Evolutionary conservation across 2,797 vertebrate species (phyloP), one percentile per base, ranked within the genome.

Genomic region (Poecilia velifera): DNA sequence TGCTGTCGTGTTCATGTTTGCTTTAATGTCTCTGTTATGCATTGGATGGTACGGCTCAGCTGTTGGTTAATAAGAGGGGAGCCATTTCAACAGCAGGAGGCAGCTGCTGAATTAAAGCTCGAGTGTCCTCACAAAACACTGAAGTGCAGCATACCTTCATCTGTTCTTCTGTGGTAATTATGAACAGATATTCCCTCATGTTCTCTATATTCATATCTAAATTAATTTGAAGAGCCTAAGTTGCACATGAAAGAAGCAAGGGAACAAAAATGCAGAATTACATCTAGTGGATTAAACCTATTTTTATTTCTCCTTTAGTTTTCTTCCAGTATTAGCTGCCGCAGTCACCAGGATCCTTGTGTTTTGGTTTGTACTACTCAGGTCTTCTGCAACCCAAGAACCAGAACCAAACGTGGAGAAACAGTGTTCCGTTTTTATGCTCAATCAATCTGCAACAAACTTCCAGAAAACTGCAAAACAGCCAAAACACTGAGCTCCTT

Each of bases 21-120:
- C 51, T 86, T 80, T 84, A 81, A 82, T 43, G 66, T 82, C 80
- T 74, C 0, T 18, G 82, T 66, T 79, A 79, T 84, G 85, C 76
- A 41, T 83, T 82, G 0, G 46, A 0, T 41, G 47, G 73, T 76
- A 79, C 47, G 49, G 39, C 47, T 55, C 72, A 2, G 2, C 1
- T 66, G 86, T 82, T 79, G 73, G 49, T 62, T 62, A 12, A 2
- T 0, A 53, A 0, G 49, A 49, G 25, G 28, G 57, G 18, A 39
- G 22, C 0, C 20, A 75, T 78, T 47, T 68, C 59, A 85, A 57
- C 74, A 77, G 75, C 73, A 31, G 77, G 83, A 76, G 75, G 77
- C 22, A 76, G 36, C 70, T 49, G 43, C 6, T 43, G 46, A 34
- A 45, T 76, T 41, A 55, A 81, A 84, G 72, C 71, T 76, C 31